Percentiles rank a stretch among this genome's conserved stretches.
Conservation (phyloP, 2,113 vertebrate genomes). For the Solea senegalensis region DNA sequence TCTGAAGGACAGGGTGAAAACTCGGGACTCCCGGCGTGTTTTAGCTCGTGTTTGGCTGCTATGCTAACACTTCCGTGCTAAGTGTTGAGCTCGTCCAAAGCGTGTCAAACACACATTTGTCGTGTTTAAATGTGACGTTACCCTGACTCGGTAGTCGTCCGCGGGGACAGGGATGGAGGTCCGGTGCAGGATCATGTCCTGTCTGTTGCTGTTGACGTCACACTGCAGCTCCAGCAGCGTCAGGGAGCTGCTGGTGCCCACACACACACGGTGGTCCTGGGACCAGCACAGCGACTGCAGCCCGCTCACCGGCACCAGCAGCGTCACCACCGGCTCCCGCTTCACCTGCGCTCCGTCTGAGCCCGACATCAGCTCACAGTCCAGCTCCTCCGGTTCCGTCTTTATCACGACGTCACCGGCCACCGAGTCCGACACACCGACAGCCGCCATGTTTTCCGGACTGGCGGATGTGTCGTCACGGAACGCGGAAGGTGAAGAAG, state of each 20-base stretch:
- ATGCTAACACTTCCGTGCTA: too few relatives aligned
- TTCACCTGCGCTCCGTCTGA: slow-evolving; percentile 61
- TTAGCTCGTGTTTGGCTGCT: too few relatives aligned
- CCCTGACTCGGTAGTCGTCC: slow-evolving; percentile 81
- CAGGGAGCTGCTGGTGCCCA: slow-evolving; percentile 86
- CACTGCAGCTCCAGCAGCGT: slow-evolving; percentile 90
- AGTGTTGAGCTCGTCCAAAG: too few relatives aligned
- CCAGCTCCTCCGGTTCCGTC: slow-evolving; percentile 59
- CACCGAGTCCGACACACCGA: slow-evolving; percentile 3
- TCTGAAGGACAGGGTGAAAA: too few relatives aligned
- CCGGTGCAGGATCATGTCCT: slow-evolving; percentile 89
- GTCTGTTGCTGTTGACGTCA: slow-evolving; percentile 85
- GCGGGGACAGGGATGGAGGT: slow-evolving; percentile 86
- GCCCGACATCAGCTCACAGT: slow-evolving; percentile 5
- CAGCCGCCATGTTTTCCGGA: slow-evolving; percentile 77
- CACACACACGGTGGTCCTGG: slow-evolving; percentile 91
- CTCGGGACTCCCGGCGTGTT: too few relatives aligned
- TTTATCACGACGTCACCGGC: slow-evolving; percentile 32
- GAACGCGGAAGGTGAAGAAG: slow-evolving; percentile 1
- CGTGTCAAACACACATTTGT: background rate
- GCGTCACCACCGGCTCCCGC: slow-evolving; percentile 85
- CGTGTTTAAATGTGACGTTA: slow-evolving; percentile 53
- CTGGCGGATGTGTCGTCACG: slow-evolving; percentile 60
- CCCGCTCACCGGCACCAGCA: slow-evolving; percentile 87
- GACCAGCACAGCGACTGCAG: slow-evolving; percentile 91